These are phyloP conservation scores for Ptychadena robeensis DNA, from an alignment of 2,797 vertebrate species.

Conservation along the genomic window DNA sequence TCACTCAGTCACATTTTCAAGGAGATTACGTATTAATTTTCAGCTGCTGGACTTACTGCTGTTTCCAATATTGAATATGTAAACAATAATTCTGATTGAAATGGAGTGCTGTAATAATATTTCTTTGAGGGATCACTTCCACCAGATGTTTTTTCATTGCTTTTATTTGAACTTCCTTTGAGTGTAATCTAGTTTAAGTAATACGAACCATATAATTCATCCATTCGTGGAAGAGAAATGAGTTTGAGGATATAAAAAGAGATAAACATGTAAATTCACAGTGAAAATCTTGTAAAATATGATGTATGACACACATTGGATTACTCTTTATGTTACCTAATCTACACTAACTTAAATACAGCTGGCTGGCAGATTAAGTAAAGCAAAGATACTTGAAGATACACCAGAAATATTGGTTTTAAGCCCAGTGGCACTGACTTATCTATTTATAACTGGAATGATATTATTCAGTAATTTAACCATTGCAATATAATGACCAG, in stretches of 20 bases:
- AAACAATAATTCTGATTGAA: slow-evolving; percentile 67
- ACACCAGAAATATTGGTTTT: not conserved
- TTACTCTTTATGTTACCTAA: not conserved
- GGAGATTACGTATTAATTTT: slow-evolving; percentile 71
- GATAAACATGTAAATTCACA: slow-evolving; percentile 10
- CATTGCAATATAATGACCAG: not conserved
- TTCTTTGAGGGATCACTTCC: slow-evolving; percentile 67
- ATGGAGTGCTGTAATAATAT: slow-evolving; percentile 65
- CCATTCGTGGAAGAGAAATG: slow-evolving; percentile 49
- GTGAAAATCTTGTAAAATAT: not conserved
- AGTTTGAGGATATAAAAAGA: slow-evolving; percentile 28
- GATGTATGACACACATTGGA: not conserved
- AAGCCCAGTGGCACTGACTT: not conserved
- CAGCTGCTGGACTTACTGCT: slow-evolving; percentile 64
- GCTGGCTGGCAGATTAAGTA: not conserved
- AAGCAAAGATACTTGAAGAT: not conserved
- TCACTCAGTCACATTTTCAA: slow-evolving; percentile 65
- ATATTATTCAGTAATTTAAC: not conserved
- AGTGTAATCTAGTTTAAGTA: slow-evolving; percentile 68
- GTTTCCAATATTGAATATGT: slow-evolving; percentile 67
- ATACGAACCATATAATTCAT: slow-evolving; percentile 63
- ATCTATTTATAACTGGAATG: not conserved
- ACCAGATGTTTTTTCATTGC: slow-evolving; percentile 69
- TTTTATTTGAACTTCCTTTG: slow-evolving; percentile 71
- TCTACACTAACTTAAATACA: slow-evolving; percentile 7